Evolutionary conservation across 2,888 invertebrate species (phyloP), one percentile per base, ranked within the genome.

Genomic region (Tetranychus truncatus): DNA sequence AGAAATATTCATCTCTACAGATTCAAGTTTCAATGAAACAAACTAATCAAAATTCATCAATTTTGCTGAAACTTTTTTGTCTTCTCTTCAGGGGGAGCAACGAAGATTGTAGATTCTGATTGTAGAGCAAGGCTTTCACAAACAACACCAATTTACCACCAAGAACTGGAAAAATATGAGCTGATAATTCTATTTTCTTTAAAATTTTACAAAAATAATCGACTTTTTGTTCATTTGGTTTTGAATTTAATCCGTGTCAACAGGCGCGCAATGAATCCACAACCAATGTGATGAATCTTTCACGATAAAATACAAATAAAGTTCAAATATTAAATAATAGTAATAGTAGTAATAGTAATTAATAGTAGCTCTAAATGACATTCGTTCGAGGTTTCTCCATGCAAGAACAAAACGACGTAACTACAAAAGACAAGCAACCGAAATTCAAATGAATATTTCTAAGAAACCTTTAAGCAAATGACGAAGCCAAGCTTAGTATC

Each of bases 401-500:
- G 88, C 88, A 77, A 87, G 86, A 81, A 82, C 97, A 99, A n/a
- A n/a, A 85, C 89, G 97, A 80, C 89, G 97, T 81, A 99, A 99
- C 86, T 99, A 99, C 85, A 96, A 95, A 87, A 99, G 99, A 86
- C 96, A 97, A 84, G 97, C 97, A 75, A 97, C 97, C 44, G 97
- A 99, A 87, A 94, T 97, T 81, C 99, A 80, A 99, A 99, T 85
- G 97, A 99, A 86, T 99, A 99, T 85, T 99, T 99, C 86, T 99
- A 99, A 95, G 94, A 83, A 99, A 99, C 87, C 99, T 99, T 46
- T 99, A 99, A 86, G 99, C 99, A 79, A 95, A 95, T 82, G 99
- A 99, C 86, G 99, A 99, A 86, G 97, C 96, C 79, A 99, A 99
- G 24, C 24, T 24, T 24, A 89, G 95, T 95, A 79, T 96, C 95